phyloP scores from a whole-genome alignment of 2,888 invertebrate genomes.

The Cynaeus angustus region DNA sequence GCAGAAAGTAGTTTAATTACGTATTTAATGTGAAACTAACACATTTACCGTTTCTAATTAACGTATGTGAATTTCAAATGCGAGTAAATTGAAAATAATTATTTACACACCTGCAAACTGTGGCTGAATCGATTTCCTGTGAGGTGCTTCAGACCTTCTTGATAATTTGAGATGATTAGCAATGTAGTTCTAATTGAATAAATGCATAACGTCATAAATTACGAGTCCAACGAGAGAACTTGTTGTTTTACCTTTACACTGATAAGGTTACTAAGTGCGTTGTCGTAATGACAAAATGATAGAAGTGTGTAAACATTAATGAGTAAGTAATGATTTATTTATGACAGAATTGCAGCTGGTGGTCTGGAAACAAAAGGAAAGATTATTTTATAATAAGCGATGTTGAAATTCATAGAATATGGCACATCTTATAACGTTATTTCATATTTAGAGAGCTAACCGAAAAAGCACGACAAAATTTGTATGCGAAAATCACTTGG shows the following conservation, averaged over 20 bases:
- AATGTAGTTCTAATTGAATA: constrained; percentile 44
- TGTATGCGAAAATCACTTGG: too few species aligned
- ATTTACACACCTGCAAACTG: constrained; percentile 50
- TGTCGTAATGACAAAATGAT: constrained; percentile 33
- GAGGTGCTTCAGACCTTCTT: constrained; percentile 34
- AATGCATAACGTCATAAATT: constrained; percentile 19
- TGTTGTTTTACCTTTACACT: constrained; percentile 27
- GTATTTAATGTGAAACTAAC: constrained; percentile 48
- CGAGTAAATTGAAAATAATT: constrained; percentile 46
- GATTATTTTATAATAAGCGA: neutral
- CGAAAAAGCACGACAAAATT: too few species aligned
- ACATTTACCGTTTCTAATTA: constrained; percentile 50
- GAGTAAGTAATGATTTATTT: constrained; percentile 14
- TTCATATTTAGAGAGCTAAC: too few species aligned
- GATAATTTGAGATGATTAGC: constrained; percentile 47
- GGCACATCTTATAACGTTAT: too few species aligned
- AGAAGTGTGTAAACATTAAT: constrained; percentile 17
- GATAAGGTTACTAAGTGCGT: constrained; percentile 14
- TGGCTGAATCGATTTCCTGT: constrained; percentile 42
- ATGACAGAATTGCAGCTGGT: constrained; percentile 6
- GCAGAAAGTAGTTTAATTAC: constrained; percentile 48
- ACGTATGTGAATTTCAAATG: constrained; percentile 46
- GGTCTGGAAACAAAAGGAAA: neutral
- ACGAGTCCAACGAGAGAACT: constrained; percentile 8
- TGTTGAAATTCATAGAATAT: neutral